Evolutionary conservation across 2,113 vertebrate genomes (phyloP).

Genomic region (Scytalopus superciliaris): DNA sequence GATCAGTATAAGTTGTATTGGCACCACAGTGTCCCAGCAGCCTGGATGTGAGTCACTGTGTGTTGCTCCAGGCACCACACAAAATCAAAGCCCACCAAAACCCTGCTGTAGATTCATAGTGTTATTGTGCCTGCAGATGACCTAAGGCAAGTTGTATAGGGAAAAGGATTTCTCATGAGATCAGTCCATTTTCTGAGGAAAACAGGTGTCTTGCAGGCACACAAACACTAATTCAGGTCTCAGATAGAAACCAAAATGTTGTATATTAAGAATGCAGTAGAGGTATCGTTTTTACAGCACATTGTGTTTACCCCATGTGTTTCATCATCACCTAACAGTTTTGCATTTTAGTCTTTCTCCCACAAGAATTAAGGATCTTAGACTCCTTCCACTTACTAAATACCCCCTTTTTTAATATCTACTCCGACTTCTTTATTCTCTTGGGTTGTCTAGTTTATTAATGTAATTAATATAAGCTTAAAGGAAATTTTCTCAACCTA

Average conservation of each 20-base stretch:
- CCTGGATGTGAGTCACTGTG: not conserved
- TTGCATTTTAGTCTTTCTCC: not conserved
- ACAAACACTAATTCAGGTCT: not conserved
- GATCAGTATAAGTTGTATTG: accelerated
- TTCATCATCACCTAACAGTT: not conserved
- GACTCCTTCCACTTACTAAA: not conserved
- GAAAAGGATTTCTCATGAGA: not conserved
- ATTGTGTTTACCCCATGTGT: not conserved
- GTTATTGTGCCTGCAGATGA: not conserved
- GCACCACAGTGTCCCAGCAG: not conserved
- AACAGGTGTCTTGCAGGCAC: not conserved
- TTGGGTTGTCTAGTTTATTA: not conserved
- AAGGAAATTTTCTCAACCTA: not conserved
- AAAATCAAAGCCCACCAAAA: not conserved
- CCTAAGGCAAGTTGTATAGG: not conserved
- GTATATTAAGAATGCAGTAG: not conserved
- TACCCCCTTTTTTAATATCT: not conserved
- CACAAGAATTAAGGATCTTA: not conserved
- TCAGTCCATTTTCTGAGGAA: not conserved
- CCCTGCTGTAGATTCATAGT: not conserved
- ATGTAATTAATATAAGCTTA: not conserved
- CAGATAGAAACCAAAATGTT: not conserved
- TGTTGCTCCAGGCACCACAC: not conserved
- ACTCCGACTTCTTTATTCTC: not conserved
- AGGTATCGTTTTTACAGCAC: not conserved